Conservation (phyloP, 2,113 vertebrate genomes). For the Dicrurus megarhynchus region DNA sequence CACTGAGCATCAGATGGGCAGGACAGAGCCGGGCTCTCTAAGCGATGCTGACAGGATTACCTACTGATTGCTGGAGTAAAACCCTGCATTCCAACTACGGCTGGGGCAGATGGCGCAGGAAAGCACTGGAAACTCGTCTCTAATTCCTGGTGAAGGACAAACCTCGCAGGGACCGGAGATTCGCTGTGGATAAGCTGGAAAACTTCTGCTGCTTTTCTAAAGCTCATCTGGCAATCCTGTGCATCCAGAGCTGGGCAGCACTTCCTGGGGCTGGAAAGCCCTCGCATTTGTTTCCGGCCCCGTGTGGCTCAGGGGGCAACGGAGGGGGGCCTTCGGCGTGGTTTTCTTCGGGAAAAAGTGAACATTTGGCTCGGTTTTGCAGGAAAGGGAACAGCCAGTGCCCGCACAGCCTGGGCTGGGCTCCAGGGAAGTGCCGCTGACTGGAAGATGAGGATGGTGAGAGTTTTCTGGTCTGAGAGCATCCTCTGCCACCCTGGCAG, state of each 20-base stretch:
- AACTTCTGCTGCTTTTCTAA: background rate
- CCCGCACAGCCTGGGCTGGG: background rate
- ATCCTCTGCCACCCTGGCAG: background rate
- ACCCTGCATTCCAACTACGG: background rate
- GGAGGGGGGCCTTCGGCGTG: fast-evolving
- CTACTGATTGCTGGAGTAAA: background rate
- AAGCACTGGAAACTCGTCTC: background rate
- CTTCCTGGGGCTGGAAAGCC: background rate
- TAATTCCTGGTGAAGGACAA: conserved; percentile 12
- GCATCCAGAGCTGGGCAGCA: background rate
- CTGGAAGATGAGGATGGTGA: background rate
- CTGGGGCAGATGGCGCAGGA: conserved; percentile 22
- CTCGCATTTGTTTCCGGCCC: fast-evolving
- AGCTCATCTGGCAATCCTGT: background rate
- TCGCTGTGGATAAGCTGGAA: background rate
- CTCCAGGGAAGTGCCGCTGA: fast-evolving
- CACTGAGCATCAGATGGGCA: conserved; percentile 36
- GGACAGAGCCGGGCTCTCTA: background rate
- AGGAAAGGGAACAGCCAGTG: background rate
- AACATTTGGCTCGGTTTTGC: background rate
- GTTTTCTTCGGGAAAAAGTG: background rate
- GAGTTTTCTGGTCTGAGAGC: background rate
- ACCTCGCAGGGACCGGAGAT: background rate
- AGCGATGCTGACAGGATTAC: background rate
- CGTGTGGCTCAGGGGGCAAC: background rate